These are phyloP conservation scores for Pangasius djambal DNA, from an alignment of 2,797 vertebrate genomes.

Conservation along the genomic window DNA sequence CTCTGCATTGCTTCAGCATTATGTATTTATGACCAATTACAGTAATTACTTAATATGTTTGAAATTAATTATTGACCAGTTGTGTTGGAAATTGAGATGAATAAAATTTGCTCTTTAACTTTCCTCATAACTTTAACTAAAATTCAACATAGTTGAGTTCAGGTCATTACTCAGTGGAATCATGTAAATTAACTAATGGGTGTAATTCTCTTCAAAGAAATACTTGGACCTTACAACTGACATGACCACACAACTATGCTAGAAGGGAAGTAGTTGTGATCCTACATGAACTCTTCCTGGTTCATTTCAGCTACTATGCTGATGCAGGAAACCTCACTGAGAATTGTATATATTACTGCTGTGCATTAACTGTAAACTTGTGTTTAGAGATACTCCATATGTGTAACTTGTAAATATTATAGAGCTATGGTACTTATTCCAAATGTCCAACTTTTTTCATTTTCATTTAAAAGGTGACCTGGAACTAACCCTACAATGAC, in stretches of 20 bases:
- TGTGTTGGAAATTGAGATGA: not conserved
- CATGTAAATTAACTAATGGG: not conserved
- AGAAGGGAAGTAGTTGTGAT: not conserved
- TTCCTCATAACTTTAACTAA: not conserved
- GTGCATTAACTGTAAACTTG: not conserved
- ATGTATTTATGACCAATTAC: constrained; percentile 25
- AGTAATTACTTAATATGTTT: not conserved
- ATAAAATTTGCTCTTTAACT: not conserved
- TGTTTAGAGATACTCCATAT: not conserved
- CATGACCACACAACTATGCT: too few species aligned
- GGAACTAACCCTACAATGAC: not conserved
- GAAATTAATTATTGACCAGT: not conserved
- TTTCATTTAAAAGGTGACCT: not conserved
- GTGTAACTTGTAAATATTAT: constrained; percentile 13
- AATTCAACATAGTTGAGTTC: not conserved
- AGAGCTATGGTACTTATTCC: not conserved
- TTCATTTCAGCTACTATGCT: not conserved
- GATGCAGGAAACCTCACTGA: not conserved
- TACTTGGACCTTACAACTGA: not conserved
- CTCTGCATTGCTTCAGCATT: not conserved
- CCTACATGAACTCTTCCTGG: not conserved
- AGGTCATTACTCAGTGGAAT: not conserved
- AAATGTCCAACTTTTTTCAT: not conserved
- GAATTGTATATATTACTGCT: not conserved
- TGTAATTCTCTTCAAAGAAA: not conserved